Conservation (phyloP, 2,888 invertebrate species). For the Chaitophorus viminalis region DNA sequence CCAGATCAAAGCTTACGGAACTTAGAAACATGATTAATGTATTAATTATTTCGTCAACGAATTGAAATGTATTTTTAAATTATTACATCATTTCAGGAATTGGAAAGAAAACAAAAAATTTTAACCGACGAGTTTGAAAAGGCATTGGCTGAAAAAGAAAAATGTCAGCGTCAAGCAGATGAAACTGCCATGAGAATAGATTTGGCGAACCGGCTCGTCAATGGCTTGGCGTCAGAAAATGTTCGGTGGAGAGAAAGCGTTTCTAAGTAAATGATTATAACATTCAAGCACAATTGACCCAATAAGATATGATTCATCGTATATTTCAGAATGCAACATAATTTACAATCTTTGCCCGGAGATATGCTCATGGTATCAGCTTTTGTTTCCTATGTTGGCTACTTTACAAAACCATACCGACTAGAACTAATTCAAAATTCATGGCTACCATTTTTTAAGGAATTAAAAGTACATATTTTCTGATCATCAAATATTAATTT, state of each 20-base stretch:
- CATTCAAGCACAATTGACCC: neutral
- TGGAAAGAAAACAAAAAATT: conserved; percentile 81
- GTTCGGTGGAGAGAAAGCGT: conserved; percentile 82
- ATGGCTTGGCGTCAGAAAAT: conserved; percentile 92
- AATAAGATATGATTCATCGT: neutral
- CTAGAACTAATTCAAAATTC: conserved; percentile 79
- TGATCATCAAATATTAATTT: neutral
- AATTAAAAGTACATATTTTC: conserved; percentile 70
- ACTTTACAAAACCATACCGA: conserved; percentile 88
- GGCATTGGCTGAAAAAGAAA: conserved; percentile 86
- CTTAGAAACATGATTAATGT: conserved; percentile 79
- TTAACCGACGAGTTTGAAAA: conserved; percentile 85
- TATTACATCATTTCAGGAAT: conserved; percentile 68
- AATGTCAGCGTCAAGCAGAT: conserved; percentile 93
- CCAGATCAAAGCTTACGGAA: conserved; percentile 80
- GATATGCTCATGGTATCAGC: conserved; percentile 89
- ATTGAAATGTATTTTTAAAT: neutral
- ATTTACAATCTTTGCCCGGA: conserved; percentile 84
- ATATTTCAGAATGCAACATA: conserved; percentile 73
- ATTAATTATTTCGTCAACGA: conserved; percentile 61
- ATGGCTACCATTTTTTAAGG: conserved; percentile 84
- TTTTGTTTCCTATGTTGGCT: conserved; percentile 94
- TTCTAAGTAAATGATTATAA: conserved; percentile 67
- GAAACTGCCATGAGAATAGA: conserved; percentile 88
- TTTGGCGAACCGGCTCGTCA: conserved; percentile 89